Percentiles rank a stretch among this genome's conserved stretches.
Evolutionary conservation across 2,888 invertebrate genomes (phyloP).

Genomic region (Sceliomorpha sp.): DNA sequence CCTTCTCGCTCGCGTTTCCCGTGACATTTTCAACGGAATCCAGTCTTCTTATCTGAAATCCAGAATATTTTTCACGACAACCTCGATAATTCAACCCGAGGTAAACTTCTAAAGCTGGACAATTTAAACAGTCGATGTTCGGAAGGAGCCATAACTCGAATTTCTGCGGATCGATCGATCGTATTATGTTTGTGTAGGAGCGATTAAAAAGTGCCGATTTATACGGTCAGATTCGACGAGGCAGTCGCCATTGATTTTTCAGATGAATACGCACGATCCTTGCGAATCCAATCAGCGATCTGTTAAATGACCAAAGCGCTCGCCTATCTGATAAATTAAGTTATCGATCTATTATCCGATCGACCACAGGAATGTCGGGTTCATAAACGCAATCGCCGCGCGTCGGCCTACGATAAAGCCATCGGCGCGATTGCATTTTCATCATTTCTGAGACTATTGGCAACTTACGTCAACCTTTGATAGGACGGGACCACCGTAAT

Average conservation of each 20-base stretch:
- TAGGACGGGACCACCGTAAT: conserved; percentile 29
- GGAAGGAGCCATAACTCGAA: too few species aligned
- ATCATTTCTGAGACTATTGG: conserved; percentile 10
- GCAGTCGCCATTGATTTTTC: conserved; percentile 23
- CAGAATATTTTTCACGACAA: too few species aligned
- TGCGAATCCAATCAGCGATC: conserved; percentile 14
- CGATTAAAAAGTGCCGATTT: too few species aligned
- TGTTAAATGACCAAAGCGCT: conserved; percentile 15
- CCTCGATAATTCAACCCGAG: too few species aligned
- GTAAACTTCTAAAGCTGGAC: too few species aligned
- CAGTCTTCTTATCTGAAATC: too few species aligned
- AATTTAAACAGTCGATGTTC: too few species aligned
- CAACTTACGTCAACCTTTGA: neutral
- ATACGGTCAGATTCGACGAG: too few species aligned
- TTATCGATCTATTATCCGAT: conserved; percentile 19
- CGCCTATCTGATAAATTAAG: conserved; percentile 24
- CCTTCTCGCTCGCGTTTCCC: too few species aligned
- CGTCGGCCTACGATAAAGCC: neutral
- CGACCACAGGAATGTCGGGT: conserved; percentile 29
- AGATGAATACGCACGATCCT: conserved; percentile 15
- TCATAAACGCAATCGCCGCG: conserved; percentile 3
- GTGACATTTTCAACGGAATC: too few species aligned
- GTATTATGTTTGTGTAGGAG: too few species aligned
- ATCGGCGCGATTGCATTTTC: conserved; percentile 18
- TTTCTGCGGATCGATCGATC: too few species aligned